phyloP scores from a whole-genome alignment of 2,113 vertebrate species.

The Corythornis madagascariensis region DNA sequence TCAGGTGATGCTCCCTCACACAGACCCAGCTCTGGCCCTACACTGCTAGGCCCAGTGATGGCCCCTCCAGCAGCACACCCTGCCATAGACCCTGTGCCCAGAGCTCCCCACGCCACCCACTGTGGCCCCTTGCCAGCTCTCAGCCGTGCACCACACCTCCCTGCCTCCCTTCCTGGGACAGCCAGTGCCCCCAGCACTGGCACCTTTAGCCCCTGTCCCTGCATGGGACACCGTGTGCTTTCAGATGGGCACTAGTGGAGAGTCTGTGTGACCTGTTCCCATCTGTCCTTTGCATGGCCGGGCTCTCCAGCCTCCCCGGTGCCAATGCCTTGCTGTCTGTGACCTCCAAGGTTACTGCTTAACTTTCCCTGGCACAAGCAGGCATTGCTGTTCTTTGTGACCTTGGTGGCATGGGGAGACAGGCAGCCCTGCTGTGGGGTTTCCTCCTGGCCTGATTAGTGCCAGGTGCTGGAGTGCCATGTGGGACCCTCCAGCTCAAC shows the following conservation, averaged over 20 bases:
- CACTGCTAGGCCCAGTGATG: neutral
- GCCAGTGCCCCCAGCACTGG: neutral
- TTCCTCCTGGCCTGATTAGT: neutral
- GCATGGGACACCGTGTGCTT: neutral
- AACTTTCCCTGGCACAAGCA: neutral
- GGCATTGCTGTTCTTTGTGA: fast-evolving
- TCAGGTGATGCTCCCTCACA: neutral
- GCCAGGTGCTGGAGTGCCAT: fast-evolving
- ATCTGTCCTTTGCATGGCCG: fast-evolving
- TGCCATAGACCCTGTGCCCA: neutral
- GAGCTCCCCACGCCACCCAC: fast-evolving
- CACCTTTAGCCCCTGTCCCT: neutral
- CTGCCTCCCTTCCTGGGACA: fast-evolving
- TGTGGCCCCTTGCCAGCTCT: neutral
- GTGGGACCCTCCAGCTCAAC: neutral
- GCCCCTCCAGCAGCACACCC: neutral
- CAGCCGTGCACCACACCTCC: neutral
- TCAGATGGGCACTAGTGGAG: fast-evolving
- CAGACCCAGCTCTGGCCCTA: neutral
- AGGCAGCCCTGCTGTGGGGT: neutral
- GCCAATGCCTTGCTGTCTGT: fast-evolving
- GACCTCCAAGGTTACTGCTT: neutral
- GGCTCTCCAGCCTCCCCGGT: neutral
- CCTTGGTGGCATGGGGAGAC: neutral
- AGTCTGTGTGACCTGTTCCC: fast-evolving